Evolutionary conservation across 2,797 vertebrate species (phyloP).

Genomic region (Sebastes taczanowskii): DNA sequence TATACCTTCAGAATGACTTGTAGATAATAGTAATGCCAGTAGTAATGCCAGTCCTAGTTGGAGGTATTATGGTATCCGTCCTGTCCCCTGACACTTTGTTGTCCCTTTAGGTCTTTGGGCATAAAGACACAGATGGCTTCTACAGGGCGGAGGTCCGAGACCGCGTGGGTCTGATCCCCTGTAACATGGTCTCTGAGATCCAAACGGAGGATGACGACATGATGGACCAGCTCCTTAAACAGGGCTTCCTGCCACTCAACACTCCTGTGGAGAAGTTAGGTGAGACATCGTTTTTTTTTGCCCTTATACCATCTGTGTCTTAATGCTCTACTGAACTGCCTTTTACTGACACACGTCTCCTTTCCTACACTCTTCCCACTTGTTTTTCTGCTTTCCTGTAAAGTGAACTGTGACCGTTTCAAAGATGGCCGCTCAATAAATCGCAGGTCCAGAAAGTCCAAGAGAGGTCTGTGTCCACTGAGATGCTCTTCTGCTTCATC

Average conservation of each 20-base stretch:
- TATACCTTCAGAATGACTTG: not conserved
- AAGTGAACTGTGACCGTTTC: constrained; percentile 89
- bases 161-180: constrained; percentile 92
- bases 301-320: not conserved
- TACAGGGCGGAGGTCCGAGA: constrained; percentile 93
- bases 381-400: constrained; percentile 78
- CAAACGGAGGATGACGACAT: constrained; percentile 96
- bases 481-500: constrained; percentile 47
- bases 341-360: constrained; percentile 31
- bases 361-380: constrained; percentile 27
- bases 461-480: constrained; percentile 87
- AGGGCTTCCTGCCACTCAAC: constrained; percentile 96
- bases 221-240: constrained; percentile 95
- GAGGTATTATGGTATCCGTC: not conserved
- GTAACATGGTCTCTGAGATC: constrained; percentile 99
- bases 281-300: constrained; percentile 55
- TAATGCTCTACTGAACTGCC: constrained; percentile 2
- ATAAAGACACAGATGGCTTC: constrained; percentile 96
- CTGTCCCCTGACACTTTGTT: not conserved
- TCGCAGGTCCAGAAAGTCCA: constrained; percentile 90
- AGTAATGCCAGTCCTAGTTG: not conserved
- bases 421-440: constrained; percentile 89
- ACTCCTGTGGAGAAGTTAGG: constrained; percentile 96
- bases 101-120: constrained; percentile 90
- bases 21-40: not conserved